Evolutionary conservation across 2,888 invertebrate genomes (phyloP), one percentile per base, ranked within the genome.

Genomic region (Xiphydria camelus): DNA sequence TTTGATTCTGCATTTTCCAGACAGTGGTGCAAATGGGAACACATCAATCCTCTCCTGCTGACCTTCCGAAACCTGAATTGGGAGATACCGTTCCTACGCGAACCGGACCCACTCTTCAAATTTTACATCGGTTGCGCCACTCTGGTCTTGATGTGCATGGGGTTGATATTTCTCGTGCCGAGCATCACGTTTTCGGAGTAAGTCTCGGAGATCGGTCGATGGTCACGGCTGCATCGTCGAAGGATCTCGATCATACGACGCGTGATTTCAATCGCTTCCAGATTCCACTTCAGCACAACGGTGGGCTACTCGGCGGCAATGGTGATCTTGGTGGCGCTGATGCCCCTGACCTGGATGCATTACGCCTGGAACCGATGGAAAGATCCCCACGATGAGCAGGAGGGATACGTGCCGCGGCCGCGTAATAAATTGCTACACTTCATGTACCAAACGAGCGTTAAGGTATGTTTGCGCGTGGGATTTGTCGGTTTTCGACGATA

Each of bases 81-180:
- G 77, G 94, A 94, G 75, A 77, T 83, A 57, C 83, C 84, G 3
- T 94, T 88, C 70, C 75, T 90, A 36, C 76, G 82, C 38, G 83
- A 89, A 56, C 84, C 87, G 1, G 94, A 95, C 77, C 88, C 89
- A 0, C 81, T 94, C 53, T 89, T 92, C 66, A 92, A 91, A 70
- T 93, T 89, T 70, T 94, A 88, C 66, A 77, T 88, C 20, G 75
- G 83, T 1, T 81, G 83, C 55, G 80, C 84, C 21, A 75, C 83
- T 21, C 64, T 83, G 23, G 79, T 88, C 12, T 76, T 86, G 31
- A 47, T 83, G 9, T 81, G 82, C 43, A 78, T 81, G 64, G 70
- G 64, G 10, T 55, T 67, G 2, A 79, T 83, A 23, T 79, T 84
- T 41, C 60, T 82, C 6, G 81, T 88, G 33, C 86, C 88, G 62